Evolutionary conservation across 2,113 vertebrate species (phyloP).

Genomic region (Anseranas semipalmata): DNA sequence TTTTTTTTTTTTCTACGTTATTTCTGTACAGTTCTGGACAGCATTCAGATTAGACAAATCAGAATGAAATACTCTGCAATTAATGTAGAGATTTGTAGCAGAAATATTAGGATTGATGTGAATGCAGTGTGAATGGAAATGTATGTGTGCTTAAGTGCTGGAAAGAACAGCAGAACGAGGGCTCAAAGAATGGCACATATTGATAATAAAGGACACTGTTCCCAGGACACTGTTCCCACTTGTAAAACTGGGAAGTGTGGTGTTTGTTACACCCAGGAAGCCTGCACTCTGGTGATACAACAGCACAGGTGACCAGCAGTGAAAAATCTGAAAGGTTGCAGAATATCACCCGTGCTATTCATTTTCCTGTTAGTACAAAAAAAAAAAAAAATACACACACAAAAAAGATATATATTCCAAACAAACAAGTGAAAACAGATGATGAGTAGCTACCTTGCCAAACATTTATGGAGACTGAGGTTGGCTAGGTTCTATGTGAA

Average conservation of each 20-base stretch:
- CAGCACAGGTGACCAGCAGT: neutral
- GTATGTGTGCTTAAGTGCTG: neutral
- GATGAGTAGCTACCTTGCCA: neutral
- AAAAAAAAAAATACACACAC: neutral
- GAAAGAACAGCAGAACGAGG: neutral
- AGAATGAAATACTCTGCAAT: neutral
- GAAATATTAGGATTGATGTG: neutral
- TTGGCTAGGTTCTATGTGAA: neutral
- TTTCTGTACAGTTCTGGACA: neutral
- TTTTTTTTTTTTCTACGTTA: neutral
- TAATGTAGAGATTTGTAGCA: neutral
- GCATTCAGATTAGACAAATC: neutral
- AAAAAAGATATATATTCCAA: neutral
- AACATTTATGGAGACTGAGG: neutral
- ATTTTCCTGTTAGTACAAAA: neutral
- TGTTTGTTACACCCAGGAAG: neutral
- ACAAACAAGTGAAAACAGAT: neutral
- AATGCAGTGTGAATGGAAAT: neutral
- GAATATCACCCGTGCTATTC: neutral
- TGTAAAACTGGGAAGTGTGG: neutral
- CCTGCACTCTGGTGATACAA: neutral
- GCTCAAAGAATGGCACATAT: neutral
- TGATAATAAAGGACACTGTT: neutral
- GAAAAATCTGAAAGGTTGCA: neutral
- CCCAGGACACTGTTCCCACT: neutral